Conservation (phyloP, 2,797 vertebrate species). For the Poecile montanus region DNA sequence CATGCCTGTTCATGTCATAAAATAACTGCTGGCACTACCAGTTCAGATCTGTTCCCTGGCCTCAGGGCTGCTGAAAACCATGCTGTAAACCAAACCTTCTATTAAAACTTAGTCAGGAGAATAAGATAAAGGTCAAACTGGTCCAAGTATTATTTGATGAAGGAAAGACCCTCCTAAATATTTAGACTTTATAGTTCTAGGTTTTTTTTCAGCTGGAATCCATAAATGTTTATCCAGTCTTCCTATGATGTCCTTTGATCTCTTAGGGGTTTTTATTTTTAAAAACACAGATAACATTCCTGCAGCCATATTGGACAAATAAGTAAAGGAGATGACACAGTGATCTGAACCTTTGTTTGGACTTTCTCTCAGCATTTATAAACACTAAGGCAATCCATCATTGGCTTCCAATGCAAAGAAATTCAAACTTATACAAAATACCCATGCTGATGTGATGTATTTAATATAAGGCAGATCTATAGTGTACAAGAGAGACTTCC, state of each 20-base stretch:
- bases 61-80: neutral
- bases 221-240: slow-evolving; percentile 21
- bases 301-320: neutral
- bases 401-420: neutral
- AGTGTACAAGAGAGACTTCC: neutral
- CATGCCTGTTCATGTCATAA: neutral
- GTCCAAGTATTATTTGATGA: neutral
- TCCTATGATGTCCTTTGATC: slow-evolving; percentile 41
- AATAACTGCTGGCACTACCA: neutral
- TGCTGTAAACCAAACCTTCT: neutral
- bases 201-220: slow-evolving; percentile 8
- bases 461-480: neutral
- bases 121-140: neutral
- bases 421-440: neutral
- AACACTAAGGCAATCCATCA: neutral
- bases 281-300: slow-evolving; percentile 25
- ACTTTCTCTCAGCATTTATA: slow-evolving; percentile 22
- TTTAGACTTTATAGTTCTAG: neutral
- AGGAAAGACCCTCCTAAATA: slow-evolving; percentile 8
- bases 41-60: slow-evolving; percentile 29
- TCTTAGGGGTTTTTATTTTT: neutral
- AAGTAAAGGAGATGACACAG: neutral
- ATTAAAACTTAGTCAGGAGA: slow-evolving; percentile 2
- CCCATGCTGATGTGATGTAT: neutral
- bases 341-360: slow-evolving; percentile 13